These are phyloP conservation scores for Varanus komodoensis DNA, from an alignment of 2,113 vertebrate species.

Conservation along the genomic window DNA sequence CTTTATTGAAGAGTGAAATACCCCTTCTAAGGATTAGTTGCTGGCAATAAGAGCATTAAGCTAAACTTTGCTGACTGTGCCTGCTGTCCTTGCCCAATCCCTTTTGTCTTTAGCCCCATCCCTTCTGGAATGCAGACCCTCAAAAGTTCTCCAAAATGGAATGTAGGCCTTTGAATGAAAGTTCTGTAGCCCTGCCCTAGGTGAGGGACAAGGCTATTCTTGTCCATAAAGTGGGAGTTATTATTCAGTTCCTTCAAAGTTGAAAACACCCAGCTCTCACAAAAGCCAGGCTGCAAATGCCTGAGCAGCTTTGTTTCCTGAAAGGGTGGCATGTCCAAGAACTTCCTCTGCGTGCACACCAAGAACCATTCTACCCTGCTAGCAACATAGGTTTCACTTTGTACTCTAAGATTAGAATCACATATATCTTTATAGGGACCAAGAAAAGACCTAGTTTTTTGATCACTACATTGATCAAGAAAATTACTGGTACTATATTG, in stretches of 20 bases:
- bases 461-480: background rate
- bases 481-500: background rate
- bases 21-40: no score
- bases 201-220: background rate
- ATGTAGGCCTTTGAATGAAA: no score
- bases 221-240: background rate
- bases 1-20: no score
- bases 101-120: no score
- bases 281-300: background rate
- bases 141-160: no score
- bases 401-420: background rate
- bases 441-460: background rate
- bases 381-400: background rate
- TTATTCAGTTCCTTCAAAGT: background rate
- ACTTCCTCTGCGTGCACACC: background rate
- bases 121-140: no score
- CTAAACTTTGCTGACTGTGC: no score
- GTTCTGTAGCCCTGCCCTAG: no score
- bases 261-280: background rate
- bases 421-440: background rate
- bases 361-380: background rate
- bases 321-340: background rate
- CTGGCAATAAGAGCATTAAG: no score
- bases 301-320: background rate
- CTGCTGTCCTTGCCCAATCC: no score